Percentiles rank a stretch among this genome's conserved stretches.
Conservation (phyloP, 1,140 invertebrate genomes). For the Bradysia coprophila region DNA sequence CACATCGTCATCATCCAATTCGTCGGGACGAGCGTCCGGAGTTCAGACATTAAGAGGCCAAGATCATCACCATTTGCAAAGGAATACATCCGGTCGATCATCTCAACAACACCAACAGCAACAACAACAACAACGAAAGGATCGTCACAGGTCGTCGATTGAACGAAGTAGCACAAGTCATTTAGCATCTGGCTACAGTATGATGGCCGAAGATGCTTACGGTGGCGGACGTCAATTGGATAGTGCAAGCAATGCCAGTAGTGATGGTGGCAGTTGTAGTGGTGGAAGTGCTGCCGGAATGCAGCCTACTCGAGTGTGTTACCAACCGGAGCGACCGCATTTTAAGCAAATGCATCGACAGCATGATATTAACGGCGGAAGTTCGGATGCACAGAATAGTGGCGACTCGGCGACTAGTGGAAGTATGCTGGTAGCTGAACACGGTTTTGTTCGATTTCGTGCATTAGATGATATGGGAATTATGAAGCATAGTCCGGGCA, state of each 20-base stretch:
- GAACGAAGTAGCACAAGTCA: neutral
- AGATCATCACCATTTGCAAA: constrained; percentile 2
- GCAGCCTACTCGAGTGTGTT: neutral
- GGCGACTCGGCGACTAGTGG: constrained; percentile 11
- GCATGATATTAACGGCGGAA: neutral
- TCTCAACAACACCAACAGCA: neutral
- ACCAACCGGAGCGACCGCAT: neutral
- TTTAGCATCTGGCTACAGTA: neutral
- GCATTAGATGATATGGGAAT: constrained; percentile 32
- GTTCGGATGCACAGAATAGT: constrained; percentile 3
- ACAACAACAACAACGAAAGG: neutral
- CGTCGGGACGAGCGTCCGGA: constrained; percentile 5
- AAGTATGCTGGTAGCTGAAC: constrained; percentile 69
- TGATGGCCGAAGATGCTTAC: neutral
- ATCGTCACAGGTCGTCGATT: neutral
- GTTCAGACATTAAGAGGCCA: constrained; percentile 9
- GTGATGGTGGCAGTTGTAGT: constrained; percentile 3
- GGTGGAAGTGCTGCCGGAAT: constrained; percentile 2
- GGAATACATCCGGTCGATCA: neutral
- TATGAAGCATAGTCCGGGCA: neutral
- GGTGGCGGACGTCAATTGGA: neutral
- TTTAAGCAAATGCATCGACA: neutral
- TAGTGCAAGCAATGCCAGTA: neutral
- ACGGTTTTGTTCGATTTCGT: constrained; percentile 66
- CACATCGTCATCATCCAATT: constrained; percentile 5